Percentiles rank a stretch among this genome's conserved stretches.
Conservation (phyloP, 2,113 vertebrate genomes). For the Epinephelus lanceolatus region DNA sequence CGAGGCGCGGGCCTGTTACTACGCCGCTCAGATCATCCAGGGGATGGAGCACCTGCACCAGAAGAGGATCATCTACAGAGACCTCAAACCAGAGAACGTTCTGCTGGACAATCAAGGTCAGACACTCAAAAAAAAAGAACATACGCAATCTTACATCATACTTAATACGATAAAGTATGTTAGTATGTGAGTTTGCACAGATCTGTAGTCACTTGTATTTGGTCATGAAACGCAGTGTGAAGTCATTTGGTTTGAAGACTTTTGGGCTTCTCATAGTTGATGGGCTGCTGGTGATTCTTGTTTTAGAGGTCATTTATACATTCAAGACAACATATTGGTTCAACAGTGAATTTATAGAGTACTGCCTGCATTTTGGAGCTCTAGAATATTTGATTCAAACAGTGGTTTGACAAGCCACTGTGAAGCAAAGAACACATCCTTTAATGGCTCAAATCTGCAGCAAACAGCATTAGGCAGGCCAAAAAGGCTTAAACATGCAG, state of each 20-base stretch:
- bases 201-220: not conserved
- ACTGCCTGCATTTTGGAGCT: not conserved
- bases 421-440: no score
- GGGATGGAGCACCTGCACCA: conserved; percentile 88
- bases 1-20: conserved; percentile 80
- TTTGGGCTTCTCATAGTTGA: not conserved
- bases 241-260: not conserved
- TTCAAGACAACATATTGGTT: not conserved
- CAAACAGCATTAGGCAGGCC: no score
- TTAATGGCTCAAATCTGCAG: no score
- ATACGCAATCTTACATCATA: no score
- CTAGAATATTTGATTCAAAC: not conserved
- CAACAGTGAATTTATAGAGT: not conserved
- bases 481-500: no score
- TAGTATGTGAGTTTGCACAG: no score
- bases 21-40: conserved; percentile 87
- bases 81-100: conserved; percentile 94
- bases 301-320: not conserved
- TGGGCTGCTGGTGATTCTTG: not conserved
- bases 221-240: not conserved
- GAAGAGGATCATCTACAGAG: conserved; percentile 87
- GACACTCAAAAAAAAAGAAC: not conserved
- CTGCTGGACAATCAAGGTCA: conserved; percentile 90
- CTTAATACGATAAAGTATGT: no score
- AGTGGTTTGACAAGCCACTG: not conserved